phyloP scores from a whole-genome alignment of 2,888 invertebrate genomes.

The Pyrochroa serraticornis region DNA sequence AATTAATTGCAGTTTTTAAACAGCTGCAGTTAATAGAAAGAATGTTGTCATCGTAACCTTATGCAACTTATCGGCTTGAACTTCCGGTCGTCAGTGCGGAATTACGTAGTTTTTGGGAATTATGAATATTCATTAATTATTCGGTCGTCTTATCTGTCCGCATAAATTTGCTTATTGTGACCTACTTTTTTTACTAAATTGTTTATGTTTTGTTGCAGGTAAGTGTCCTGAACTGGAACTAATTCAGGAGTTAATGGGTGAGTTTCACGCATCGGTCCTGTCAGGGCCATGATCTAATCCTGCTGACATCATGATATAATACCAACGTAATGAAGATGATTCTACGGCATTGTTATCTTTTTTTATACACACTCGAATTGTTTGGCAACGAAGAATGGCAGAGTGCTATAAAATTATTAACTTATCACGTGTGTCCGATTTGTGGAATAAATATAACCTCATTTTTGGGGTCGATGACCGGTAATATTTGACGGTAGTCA shows the following conservation, averaged over 20 bases:
- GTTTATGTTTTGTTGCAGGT: conserved; percentile 21
- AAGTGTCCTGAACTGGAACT: conserved; percentile 12
- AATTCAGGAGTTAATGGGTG: not conserved
- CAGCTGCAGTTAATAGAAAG: conserved; percentile 11
- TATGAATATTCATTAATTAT: conserved; percentile 18
- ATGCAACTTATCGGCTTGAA: conserved; percentile 21
- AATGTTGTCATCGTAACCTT: conserved; percentile 10
- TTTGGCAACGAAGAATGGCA: too few species aligned
- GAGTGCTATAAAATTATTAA: too few species aligned
- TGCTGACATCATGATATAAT: too few species aligned
- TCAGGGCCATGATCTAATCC: too few species aligned
- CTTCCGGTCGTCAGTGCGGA: conserved; percentile 9
- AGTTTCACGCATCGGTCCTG: conserved; percentile 7
- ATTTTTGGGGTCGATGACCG: too few species aligned
- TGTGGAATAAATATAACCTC: too few species aligned
- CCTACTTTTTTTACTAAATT: conserved; percentile 16
- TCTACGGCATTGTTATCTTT: too few species aligned
- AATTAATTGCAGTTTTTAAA: conserved; percentile 15
- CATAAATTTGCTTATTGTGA: conserved; percentile 20
- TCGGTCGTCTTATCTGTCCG: conserved; percentile 1
- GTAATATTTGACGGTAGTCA: too few species aligned
- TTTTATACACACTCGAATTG: too few species aligned
- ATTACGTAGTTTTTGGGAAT: not conserved
- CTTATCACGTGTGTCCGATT: too few species aligned
- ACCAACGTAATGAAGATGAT: too few species aligned